Evolutionary conservation across 2,888 invertebrate genomes (phyloP).

Genomic region (Drosophila recens): DNA sequence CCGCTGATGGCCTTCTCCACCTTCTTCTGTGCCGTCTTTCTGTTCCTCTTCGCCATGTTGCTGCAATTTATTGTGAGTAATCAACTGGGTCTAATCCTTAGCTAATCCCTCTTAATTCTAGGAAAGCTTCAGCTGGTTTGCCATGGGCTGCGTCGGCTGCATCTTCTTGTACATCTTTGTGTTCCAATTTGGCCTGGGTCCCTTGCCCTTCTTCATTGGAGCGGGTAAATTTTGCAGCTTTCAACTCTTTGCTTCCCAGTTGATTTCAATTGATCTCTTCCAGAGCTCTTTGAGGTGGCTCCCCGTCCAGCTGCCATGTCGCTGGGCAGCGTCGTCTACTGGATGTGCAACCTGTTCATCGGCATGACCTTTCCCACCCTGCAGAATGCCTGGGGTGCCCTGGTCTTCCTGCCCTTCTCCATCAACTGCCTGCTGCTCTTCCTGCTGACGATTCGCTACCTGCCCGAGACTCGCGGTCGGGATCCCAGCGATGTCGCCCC

Average conservation of each 20-base stretch:
- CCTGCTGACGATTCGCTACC: constrained; percentile 87
- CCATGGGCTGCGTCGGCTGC: constrained; percentile 89
- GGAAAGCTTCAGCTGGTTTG: constrained; percentile 88
- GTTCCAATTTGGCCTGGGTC: constrained; percentile 93
- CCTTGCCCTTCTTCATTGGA: constrained; percentile 94
- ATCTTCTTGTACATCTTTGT: constrained; percentile 91
- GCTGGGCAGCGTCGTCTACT: constrained; percentile 93
- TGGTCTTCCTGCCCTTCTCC: constrained; percentile 91
- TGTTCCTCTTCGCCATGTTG: constrained; percentile 88
- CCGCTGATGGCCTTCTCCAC: constrained; percentile 89
- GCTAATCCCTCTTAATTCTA: constrained; percentile 74
- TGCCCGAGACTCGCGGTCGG: constrained; percentile 91
- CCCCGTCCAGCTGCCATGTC: constrained; percentile 94
- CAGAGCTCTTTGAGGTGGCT: constrained; percentile 93
- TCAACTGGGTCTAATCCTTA: not conserved
- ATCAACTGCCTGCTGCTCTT: constrained; percentile 80
- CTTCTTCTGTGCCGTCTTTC: constrained; percentile 86
- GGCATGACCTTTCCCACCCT: constrained; percentile 90
- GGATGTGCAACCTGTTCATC: constrained; percentile 94
- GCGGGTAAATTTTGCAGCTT: too few species aligned
- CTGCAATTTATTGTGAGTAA: constrained; percentile 88
- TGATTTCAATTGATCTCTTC: too few species aligned
- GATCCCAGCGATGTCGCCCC: constrained; percentile 88
- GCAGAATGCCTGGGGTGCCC: constrained; percentile 88
- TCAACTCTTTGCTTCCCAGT: too few species aligned